These are phyloP conservation scores for Archips xylosteana DNA, from an alignment of 2,888 invertebrate species.

Conservation along the genomic window DNA sequence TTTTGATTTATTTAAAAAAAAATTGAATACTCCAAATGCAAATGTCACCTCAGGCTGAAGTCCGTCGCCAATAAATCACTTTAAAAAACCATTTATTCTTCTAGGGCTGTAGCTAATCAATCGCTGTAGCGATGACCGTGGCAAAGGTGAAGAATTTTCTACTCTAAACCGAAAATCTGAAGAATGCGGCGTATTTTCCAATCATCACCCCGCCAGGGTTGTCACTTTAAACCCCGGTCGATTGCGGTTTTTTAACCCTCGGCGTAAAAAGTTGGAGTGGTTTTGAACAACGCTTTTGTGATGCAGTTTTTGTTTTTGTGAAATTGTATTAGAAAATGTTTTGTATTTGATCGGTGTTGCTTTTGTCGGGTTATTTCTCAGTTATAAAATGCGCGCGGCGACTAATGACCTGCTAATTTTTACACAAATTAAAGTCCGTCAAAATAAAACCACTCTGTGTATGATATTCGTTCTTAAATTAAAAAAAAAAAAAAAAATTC, in stretches of 20 bases:
- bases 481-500: not conserved
- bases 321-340: constrained; percentile 5
- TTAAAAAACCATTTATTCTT: constrained; percentile 36
- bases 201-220: constrained; percentile 48
- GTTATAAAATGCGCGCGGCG: not conserved
- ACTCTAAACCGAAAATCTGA: constrained; percentile 46
- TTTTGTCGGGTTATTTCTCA: not conserved
- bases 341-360: not conserved
- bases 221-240: constrained; percentile 38
- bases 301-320: constrained; percentile 7
- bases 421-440: not conserved
- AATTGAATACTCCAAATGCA: not conserved
- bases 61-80: constrained; percentile 28
- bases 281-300: not conserved
- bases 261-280: constrained; percentile 16
- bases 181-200: constrained; percentile 55
- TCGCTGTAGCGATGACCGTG: constrained; percentile 38
- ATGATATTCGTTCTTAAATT: not conserved
- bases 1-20: not conserved
- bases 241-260: constrained; percentile 33
- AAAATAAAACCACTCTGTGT: not conserved
- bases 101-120: constrained; percentile 27
- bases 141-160: constrained; percentile 36
- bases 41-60: not conserved
- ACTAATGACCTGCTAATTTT: not conserved